Conservation (phyloP, 2,888 invertebrate species). For the Ectemnius cavifrons region DNA sequence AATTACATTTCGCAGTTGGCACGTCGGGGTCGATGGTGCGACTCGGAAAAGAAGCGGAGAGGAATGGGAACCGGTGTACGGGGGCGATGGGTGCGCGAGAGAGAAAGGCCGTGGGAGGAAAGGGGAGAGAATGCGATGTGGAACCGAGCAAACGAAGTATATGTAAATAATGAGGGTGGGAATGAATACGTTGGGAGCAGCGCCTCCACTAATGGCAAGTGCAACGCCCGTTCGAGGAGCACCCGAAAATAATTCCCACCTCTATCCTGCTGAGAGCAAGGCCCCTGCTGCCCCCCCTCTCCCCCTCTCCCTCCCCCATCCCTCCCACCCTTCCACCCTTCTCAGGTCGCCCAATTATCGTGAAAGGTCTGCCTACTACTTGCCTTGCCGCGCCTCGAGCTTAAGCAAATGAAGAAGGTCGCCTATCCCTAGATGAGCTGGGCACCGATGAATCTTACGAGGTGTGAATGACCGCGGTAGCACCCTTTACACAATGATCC, state of each 20-base stretch:
- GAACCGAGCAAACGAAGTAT: constrained; percentile 66
- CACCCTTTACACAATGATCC: background rate
- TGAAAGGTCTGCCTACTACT: constrained; percentile 67
- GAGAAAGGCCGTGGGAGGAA: background rate
- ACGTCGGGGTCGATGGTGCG: background rate
- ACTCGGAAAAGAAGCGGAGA: background rate
- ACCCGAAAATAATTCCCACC: constrained; percentile 71
- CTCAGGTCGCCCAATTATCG: constrained; percentile 69
- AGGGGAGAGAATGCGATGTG: constrained; percentile 12
- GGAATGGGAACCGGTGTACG: background rate
- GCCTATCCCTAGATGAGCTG: constrained; percentile 45
- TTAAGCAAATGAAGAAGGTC: constrained; percentile 55
- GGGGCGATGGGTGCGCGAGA: background rate
- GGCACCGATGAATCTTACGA: constrained; percentile 34
- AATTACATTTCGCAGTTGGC: constrained; percentile 57
- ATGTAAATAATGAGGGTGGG: constrained; percentile 74
- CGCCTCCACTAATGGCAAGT: constrained; percentile 71
- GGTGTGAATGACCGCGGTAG: constrained; percentile 27
- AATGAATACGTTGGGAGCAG: constrained; percentile 67
- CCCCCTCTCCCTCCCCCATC: background rate
- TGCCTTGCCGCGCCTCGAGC: constrained; percentile 59
- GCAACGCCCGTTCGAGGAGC: constrained; percentile 71
- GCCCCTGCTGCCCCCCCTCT: constrained; percentile 7
- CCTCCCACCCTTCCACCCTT: constrained; percentile 12
- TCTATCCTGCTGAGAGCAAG: constrained; percentile 60